Evolutionary conservation across 2,113 vertebrate genomes (phyloP), one percentile per base, ranked within the genome.

Genomic region (Cottus gobio): DNA sequence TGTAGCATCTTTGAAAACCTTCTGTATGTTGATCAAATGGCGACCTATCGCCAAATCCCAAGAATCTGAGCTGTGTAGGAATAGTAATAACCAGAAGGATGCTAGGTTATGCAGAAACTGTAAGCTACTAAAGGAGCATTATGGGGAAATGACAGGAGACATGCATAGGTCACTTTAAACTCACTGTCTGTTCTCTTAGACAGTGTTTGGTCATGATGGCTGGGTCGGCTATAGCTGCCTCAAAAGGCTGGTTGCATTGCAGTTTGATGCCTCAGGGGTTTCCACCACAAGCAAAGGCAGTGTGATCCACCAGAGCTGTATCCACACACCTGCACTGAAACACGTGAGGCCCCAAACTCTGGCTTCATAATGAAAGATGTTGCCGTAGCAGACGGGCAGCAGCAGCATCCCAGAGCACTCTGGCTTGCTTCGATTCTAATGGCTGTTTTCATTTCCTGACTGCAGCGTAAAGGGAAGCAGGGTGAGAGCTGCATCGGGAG

Each of bases 391-490:
- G 67, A 36, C 65, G 12, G 60, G 36, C 30, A 68, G 39, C 84
- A 50, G 42, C 80, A 50, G 42, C 80, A 46, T 80, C 71, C 34
- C 31, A 48, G 11, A 74, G 85, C 79, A 74, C 64, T 76, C 83
- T 77, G 77, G 31, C 67, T 60, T 39, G 22, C 54, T 84, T 71
- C 36, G 5, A 66, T 70, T 83, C 77, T 86, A 87, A 89, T 80
- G 88, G 82, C 86, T 87, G 69, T 79, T 86, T 90, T 89, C 83
- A 88, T 90, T 91, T 91, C 89, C 92, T 85, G 85, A 67, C 83
- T 83, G 84, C 71, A 86, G 80, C 72, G 57, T 77, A 13, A 82
- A 79, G 81, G 76, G 75, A 77, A 79, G 77, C 85, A 57, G 73
- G 70, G 74, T 61, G 73, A 85, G 85, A 84, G 85, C 85, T 12